Conservation (phyloP, 2,888 invertebrate genomes). For the Gisinianus flammeolus region DNA sequence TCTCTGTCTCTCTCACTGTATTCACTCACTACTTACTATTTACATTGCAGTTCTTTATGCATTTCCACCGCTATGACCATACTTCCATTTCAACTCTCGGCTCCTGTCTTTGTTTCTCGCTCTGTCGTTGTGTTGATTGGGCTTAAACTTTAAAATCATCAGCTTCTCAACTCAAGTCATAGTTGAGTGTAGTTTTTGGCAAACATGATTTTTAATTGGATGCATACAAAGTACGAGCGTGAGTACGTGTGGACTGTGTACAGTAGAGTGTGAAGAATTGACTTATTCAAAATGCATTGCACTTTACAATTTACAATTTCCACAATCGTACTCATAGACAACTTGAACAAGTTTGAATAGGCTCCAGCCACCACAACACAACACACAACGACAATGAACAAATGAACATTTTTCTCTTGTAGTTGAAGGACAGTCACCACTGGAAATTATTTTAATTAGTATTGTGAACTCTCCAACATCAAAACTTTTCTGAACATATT, state of each 20-base stretch:
- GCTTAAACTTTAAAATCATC: slow-evolving; percentile 30
- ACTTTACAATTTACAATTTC: background rate
- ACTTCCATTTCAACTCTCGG: background rate
- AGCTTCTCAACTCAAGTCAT: background rate
- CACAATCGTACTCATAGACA: background rate
- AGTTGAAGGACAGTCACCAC: too few relatives aligned
- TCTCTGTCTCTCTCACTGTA: background rate
- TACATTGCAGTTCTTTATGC: slow-evolving; percentile 1
- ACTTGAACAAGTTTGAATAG: too few relatives aligned
- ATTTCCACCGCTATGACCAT: background rate
- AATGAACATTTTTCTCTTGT: too few relatives aligned
- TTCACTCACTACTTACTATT: background rate
- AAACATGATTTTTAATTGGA: background rate
- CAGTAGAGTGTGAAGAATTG: background rate
- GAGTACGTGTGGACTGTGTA: background rate
- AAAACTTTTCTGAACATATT: too few relatives aligned
- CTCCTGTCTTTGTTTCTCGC: background rate
- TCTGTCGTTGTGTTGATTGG: slow-evolving; percentile 2
- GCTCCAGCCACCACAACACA: too few relatives aligned
- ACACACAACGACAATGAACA: too few relatives aligned
- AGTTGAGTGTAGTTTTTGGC: background rate
- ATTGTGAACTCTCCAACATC: too few relatives aligned
- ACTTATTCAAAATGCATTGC: background rate
- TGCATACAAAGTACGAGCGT: background rate
- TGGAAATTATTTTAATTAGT: too few relatives aligned